A percentile compares a stretch with the other conserved stretches of the same genome.
Conservation (phyloP, 2,113 vertebrate genomes). For the Vireo altiloquus region DNA sequence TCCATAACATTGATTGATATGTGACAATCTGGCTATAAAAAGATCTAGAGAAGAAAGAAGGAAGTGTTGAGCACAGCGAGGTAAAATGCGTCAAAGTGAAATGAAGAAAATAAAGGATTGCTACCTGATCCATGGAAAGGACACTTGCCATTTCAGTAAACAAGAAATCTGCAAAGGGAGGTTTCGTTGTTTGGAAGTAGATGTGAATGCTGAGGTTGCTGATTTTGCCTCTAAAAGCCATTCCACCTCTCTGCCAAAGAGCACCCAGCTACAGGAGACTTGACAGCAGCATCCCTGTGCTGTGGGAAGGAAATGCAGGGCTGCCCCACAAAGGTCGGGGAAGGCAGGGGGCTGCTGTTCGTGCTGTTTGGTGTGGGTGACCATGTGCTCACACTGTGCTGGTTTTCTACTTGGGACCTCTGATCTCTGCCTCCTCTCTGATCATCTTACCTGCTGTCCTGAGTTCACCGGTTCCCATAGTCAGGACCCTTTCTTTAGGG, state of each 20-base stretch:
- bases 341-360: accelerated
- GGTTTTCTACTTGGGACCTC: background rate
- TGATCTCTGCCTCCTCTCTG: background rate
- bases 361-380: background rate
- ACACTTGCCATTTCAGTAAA: background rate
- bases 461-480: background rate
- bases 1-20: slow-evolving; percentile 3
- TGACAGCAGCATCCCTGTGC: background rate
- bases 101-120: background rate
- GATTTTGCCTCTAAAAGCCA: background rate
- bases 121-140: background rate
- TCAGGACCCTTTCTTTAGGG: background rate
- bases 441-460: background rate
- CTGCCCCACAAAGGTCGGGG: accelerated
- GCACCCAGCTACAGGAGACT: background rate
- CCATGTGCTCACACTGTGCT: accelerated
- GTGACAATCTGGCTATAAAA: background rate
- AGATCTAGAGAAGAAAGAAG: background rate
- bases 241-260: background rate
- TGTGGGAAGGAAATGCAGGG: background rate
- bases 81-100: background rate
- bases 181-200: background rate
- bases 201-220: background rate
- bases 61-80: background rate
- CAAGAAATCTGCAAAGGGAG: background rate